phyloP scores from a whole-genome alignment of 2,113 vertebrate genomes.

The Corapipo altera region DNA sequence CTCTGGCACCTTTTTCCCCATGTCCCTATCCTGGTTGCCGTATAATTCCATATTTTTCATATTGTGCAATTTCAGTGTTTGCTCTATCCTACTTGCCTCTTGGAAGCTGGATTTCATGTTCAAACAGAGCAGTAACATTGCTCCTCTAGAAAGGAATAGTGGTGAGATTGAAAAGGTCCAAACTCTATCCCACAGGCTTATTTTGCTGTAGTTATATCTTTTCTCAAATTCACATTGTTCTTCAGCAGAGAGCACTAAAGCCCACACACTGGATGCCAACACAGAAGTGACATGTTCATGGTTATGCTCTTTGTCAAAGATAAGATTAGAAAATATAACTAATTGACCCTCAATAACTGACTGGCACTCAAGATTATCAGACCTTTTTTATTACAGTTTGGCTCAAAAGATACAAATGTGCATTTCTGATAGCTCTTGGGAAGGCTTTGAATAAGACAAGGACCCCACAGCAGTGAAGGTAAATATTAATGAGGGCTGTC shows the following conservation, averaged over 20 bases:
- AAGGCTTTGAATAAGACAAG: not conserved
- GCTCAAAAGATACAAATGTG: not conserved
- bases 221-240: not conserved
- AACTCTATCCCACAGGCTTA: not conserved
- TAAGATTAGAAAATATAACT: not conserved
- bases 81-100: not conserved
- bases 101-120: not conserved
- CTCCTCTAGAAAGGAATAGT: not conserved
- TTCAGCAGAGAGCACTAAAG: not conserved
- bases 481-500: not conserved
- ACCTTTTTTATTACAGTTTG: not conserved
- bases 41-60: constrained; percentile 34
- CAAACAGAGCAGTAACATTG: not conserved
- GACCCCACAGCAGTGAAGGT: not conserved
- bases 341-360: not conserved
- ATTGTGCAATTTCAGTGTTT: constrained; percentile 8
- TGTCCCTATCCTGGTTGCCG: constrained; percentile 57
- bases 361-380: not conserved
- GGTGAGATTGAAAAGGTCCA: not conserved
- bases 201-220: not conserved
- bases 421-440: not conserved
- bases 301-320: not conserved
- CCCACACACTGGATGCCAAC: not conserved
- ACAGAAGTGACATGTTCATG: not conserved
- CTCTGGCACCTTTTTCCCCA: constrained; percentile 16